Evolutionary conservation across 2,888 invertebrate species (phyloP), one percentile per base, ranked within the genome.

Genomic region (Mesorhabditis belari): DNA sequence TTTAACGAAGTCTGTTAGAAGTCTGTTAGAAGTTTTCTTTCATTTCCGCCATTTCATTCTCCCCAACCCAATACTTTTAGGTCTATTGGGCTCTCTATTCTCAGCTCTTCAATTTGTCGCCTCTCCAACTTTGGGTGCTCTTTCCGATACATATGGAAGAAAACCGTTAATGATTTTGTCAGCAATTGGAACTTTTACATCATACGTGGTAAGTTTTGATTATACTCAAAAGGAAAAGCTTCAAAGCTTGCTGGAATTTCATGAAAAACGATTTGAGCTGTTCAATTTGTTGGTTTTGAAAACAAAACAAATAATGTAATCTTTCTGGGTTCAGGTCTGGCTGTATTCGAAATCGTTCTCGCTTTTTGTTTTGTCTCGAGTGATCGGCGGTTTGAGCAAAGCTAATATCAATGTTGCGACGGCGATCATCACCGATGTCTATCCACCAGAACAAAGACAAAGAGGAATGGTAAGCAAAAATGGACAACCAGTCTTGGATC

Each of bases 331-430:
- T 55, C 82, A 93, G 92, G 80, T 95, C 61, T 98, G 96, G 96
- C 89, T 90, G 24, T 82, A 88, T 55, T 92, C 95, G 0, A 86
- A 85, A 65, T 91, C 89, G 78, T 94, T 98, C 83, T 86, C 88
- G 6, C 80, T 92, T 56, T 98, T 98, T 84, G 91, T 96, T 26
- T 75, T 95, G 66, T 90, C 95, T 0, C 86, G 98, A 74, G 87
- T 96, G 73, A 85, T 96, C 66, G 95, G 95, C 17, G 96, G 98
- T 0, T 85, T 96, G 24, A 92, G 92, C 82, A 95, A 96, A 84
- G 95, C 94, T 25, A 98, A 96, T 83, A 90, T 98, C 17, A 92
- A 92, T 71, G 85, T 98, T 25, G 89, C 91, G 63, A 92, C 93
- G 87, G 93, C 96, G 1, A 88, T 96, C 60, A 90, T 96, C 44